Base-by-base conservation (phyloP, 1,140 invertebrate species). In the Heliothis virescens region DNA sequence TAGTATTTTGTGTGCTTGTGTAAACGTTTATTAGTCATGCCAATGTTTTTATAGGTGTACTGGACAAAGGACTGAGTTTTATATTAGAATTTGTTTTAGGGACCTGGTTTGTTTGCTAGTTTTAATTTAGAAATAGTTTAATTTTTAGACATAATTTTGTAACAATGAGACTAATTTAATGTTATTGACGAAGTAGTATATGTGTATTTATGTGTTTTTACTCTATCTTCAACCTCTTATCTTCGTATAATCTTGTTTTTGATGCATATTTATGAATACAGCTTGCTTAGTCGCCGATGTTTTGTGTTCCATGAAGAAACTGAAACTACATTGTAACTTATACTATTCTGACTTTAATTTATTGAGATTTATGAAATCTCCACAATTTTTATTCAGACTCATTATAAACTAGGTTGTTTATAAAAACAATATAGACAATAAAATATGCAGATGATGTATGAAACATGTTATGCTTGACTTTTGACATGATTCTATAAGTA, bases 81-180 rank as follows among this genome's bases (percentile, higher is more conserved):
- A 82, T 83, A 78, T 88, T 87, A 86, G 86, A 34, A 73, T 88
- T 89, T 85, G 80, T 85, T 89, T 86, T 86, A 89, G 85, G 87
- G 87, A 90, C 87, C 87, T 89, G 89, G 79, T 84, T 82, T 85
- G 71, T 83, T 84, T 89, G 79, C 78, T 86, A 83, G 62, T 79
- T 82, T 82, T 83, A 83, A 83, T 86, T 87, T 87, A 86, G 81
- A 85, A 76, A 57, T 87, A 88, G 69, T 86, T 88, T 80, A 72
- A 73, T 76, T 83, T 81, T 81, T 83, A 81, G 82, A 81, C 57
- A 76, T 79, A 60, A 79, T 74, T 79, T 72, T 79, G 50, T 69
- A 59, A 55, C 16, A 57, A 57, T 73, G 55, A 79, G 77, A 76
- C 73, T 75, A 18, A 29, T 18, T 41, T 16, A 59, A 48, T 75